These are phyloP conservation scores for Lagothrix lagotricha DNA, from an alignment of 2,797 vertebrate species.

Conservation along the genomic window DNA sequence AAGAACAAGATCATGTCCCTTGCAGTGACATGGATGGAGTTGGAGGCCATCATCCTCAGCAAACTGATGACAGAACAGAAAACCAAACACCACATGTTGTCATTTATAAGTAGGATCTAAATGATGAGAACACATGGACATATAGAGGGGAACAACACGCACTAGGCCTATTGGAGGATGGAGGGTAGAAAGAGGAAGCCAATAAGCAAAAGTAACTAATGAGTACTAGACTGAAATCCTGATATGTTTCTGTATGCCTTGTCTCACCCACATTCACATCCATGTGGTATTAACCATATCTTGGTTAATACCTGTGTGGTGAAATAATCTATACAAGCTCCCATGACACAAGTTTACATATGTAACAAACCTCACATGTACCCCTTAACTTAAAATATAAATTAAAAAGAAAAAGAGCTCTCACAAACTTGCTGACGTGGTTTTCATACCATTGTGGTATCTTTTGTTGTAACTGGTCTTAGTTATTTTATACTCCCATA, in stretches of 20 bases:
- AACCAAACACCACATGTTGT: not conserved
- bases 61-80: not conserved
- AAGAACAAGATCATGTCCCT: not conserved
- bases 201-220: not conserved
- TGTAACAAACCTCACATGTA: not conserved
- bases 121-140: not conserved
- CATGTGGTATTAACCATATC: not conserved
- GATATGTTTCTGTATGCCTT: not conserved
- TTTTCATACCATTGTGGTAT: not conserved
- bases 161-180: not conserved
- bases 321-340: not conserved
- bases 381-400: not conserved
- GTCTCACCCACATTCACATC: not conserved
- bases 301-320: not conserved
- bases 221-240: not conserved
- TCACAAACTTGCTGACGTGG: not conserved
- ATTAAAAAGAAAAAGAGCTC: not conserved
- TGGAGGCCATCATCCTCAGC: not conserved
- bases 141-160: not conserved
- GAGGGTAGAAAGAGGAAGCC: not conserved
- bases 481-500: conserved; percentile 47
- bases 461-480: conserved; percentile 35
- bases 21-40: not conserved
- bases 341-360: not conserved
- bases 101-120: not conserved